Evolutionary conservation across 2,888 invertebrate species (phyloP), one percentile per base, ranked within the genome.

Genomic region (Caenorhabditis doughertyi): DNA sequence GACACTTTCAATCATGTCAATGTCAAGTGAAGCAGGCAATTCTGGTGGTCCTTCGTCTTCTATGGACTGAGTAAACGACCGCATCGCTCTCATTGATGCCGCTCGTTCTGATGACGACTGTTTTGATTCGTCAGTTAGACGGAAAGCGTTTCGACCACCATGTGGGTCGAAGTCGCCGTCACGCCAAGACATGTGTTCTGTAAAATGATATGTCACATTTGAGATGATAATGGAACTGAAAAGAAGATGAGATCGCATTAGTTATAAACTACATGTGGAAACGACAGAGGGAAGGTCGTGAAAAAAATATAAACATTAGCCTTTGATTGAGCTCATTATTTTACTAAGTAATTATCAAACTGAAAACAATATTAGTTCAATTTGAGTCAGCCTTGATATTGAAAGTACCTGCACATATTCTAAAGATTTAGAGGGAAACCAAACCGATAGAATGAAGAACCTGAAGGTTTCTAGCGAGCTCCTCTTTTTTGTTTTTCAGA

Each of bases 51-150:
- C 71, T 27, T 85, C 86, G 64, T 77, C 79, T 39, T 91, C 91
- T 56, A 91, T 88, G 18, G 91, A 91, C 58, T 91, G 87, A 7
- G 91, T 91, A 82, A 91, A 91, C n/a, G 89, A 89, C 13, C 90
- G 85, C 86, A 91, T 91, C 56, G 90, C 91, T 32, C 87, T 86
- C 56, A 85, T 60, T 32, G 86, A 74, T 11, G 84, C 83, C 35
- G 85, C 83, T 35, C 84, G 67, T 74, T 86, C 84, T 79, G 81
- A 74, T 35, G 84, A 70, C 51, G 84, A 83, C 39, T 74, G 74
- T 49, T 80, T 77, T 35, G 55, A 71, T 58, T 85, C 85, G 51
- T 83, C 82, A 11, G 71, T 60, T 39, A 65, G 62, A 9, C 79
- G 55, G 64, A 88, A 88, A 29, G 88, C 88, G 72, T 88, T 88